Conservation (phyloP, 2,888 invertebrate genomes). For the Agonum fuliginosum region DNA sequence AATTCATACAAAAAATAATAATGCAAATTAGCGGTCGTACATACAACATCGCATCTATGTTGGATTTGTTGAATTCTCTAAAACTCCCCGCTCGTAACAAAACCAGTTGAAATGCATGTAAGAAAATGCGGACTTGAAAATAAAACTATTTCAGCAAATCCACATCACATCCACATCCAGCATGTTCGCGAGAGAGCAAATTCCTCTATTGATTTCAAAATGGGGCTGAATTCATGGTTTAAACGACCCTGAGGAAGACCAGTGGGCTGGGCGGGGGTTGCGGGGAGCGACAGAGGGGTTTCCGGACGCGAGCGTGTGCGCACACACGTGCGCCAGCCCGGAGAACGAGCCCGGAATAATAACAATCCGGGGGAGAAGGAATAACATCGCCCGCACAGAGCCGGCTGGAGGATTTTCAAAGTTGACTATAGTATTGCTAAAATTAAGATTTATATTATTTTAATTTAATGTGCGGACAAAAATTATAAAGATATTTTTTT, state of each 20-base stretch:
- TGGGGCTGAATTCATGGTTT: slow-evolving; percentile 57
- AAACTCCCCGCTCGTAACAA: background rate
- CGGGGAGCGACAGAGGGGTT: slow-evolving; percentile 9
- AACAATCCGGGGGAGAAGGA: slow-evolving; percentile 57
- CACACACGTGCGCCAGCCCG: slow-evolving; percentile 29
- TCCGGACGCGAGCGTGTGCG: slow-evolving; percentile 43
- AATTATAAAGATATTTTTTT: too few relatives aligned
- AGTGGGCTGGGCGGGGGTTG: slow-evolving; percentile 8
- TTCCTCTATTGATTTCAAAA: slow-evolving; percentile 59
- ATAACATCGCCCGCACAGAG: slow-evolving; percentile 40
- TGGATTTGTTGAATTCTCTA: slow-evolving; percentile 16
- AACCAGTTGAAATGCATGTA: slow-evolving; percentile 37
- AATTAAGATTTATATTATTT: too few relatives aligned
- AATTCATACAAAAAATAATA: too few relatives aligned
- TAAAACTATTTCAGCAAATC: slow-evolving; percentile 52
- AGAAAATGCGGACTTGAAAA: slow-evolving; percentile 38
- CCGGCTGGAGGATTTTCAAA: too few relatives aligned
- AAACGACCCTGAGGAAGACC: slow-evolving; percentile 54
- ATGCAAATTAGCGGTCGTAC: too few relatives aligned
- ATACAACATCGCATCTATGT: too few relatives aligned
- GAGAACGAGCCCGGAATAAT: slow-evolving; percentile 58
- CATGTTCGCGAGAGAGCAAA: slow-evolving; percentile 49
- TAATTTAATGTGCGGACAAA: too few relatives aligned
- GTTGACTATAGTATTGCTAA: too few relatives aligned
- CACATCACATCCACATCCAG: too few relatives aligned